Evolutionary conservation across 2,113 vertebrate genomes (phyloP).

Genomic region (Pelusios castaneus): DNA sequence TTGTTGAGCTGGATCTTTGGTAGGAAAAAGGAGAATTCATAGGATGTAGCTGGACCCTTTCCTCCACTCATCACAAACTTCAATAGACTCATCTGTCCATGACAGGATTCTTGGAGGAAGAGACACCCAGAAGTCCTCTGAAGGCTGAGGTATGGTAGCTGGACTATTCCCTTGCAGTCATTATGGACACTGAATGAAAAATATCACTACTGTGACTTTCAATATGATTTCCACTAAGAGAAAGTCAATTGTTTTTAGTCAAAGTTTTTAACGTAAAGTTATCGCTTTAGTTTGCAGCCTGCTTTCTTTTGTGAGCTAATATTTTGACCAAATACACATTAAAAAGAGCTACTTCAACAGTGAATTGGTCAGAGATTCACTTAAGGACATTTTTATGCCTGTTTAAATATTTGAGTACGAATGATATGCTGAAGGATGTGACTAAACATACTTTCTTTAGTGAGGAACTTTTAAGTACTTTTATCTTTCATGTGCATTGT

Average conservation of each 20-base stretch:
- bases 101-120: background rate
- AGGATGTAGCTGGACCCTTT: background rate
- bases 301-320: background rate
- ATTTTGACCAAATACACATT: background rate
- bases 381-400: background rate
- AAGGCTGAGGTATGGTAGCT: background rate
- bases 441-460: background rate
- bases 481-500: background rate
- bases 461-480: background rate
- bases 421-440: background rate
- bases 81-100: background rate
- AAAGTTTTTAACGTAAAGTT: background rate
- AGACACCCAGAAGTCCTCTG: background rate
- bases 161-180: too few species aligned
- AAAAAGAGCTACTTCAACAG: background rate
- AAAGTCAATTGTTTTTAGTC: background rate
- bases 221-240: background rate
- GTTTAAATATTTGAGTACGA: background rate
- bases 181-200: background rate
- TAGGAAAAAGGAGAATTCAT: background rate
- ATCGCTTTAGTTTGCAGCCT: background rate
- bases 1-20: background rate
- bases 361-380: background rate
- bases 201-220: background rate
- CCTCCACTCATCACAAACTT: background rate